Evolutionary conservation across 2,113 vertebrate species (phyloP), one percentile per base, ranked within the genome.

Genomic region (Stegastes partitus): DNA sequence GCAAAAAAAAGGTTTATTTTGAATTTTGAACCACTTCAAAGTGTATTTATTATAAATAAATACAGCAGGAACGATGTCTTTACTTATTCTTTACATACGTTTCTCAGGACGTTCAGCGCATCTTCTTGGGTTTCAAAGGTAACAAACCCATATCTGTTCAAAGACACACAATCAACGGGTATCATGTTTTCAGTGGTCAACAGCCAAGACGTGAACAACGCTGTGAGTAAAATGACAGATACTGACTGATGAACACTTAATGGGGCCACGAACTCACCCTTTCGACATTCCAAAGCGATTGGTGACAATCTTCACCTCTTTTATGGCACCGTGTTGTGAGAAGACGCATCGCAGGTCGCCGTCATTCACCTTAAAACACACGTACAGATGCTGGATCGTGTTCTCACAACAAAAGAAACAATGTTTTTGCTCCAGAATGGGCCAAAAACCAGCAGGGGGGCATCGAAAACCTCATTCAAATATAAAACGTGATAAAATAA

Each of bases 81-180:
- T 16, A 62, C 7, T 12, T n/a, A 25, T 34, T 34, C 25, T 47
- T 39, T 15, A 87, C 94, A 95, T 89, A 97, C 96, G 85, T 96
- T 92, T 78, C 94, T 93, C 58, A 97, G 93, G 86, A 97, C 93
- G 90, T 95, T 97, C 91, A 96, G 93, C 11, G 95, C 96, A 79
- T 97, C 97, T 89, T 97, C 96, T 69, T 95, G 87, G 31, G 93
- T 94, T 92, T 96, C 96, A 90, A 97, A 97, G 26, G 96, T 96
- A 81, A 98, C 79, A 74, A 97, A 98, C 54, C 96, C 97, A 83
- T 97, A 98, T 81, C 97, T 97, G 91, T 63, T 63, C 22, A 31
- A 64, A 68, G 31, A 34, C 31, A 34, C 31, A 34, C 7, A 9
- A 34, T 34, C 7, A 34, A 8, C 8, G 31, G 1, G 7, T 9